Base-by-base conservation (phyloP, 1,140 invertebrate genomes). In the Mercenaria mercenaria region DNA sequence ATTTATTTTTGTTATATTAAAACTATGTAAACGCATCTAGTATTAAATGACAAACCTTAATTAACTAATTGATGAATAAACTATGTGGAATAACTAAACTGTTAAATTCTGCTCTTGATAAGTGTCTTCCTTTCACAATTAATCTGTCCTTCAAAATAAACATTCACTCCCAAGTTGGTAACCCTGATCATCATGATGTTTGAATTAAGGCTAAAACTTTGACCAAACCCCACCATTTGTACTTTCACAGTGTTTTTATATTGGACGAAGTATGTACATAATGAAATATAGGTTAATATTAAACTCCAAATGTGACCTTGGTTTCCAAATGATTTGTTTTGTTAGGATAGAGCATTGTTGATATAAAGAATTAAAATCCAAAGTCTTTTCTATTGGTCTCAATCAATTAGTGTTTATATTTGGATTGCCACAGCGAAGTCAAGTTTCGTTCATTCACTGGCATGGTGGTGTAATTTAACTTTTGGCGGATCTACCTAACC, bases 381-480 rank as follows among this genome's bases (percentile, higher is more conserved):
- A 50, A 26, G 20, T 29, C 26, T 26, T 52, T 43, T 77, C n/a
- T 29, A 32, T 52, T 50, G 10, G 23, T 77, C 43, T 50, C 26
- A 47, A 77, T 77, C 34, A 77, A 52, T 77, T 8, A 11, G 23
- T 77, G 74, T 47, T 77, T 26, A 18, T 77, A 41, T 77, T 77
- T 77, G 43, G 26, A 77, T 77, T 50, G 18, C 74, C 43, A 77
- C n/a, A 77, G 43, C 74, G 50, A 29, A 77, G 74, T 77, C 41
- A 77, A 32, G 41, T 77, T 69, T 50, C 34, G 67, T 39, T 72
- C 29, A 23, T 29, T 26, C 4, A 72, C 34, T n/a, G n/a, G 34
- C 4, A 72, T 39, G 0, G 20, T 59, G 23, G 3, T 59, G 18
- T n/a, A 59, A 10, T n/a, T 26, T 59, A 26, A 20, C 61, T 67